Base-by-base conservation (phyloP, 2,888 invertebrate species). In the Orthosia gothica region DNA sequence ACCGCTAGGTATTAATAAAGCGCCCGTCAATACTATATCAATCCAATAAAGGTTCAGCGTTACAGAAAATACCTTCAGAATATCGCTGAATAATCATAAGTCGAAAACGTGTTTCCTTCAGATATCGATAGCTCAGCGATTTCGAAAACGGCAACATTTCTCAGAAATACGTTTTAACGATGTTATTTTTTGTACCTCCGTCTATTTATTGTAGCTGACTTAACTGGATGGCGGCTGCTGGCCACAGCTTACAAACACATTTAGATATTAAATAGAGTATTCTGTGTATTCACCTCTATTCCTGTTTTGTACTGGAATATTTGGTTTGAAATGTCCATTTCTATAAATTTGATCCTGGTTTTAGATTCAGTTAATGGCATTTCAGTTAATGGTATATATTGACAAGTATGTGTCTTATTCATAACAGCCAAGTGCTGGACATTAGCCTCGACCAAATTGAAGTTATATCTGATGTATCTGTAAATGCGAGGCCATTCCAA, bases 41-140 rank as follows among this genome's bases (percentile, higher is more conserved):
- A 73, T 70, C 65, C 70, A 76, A 76, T 76, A 83, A 75, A 73
- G 45, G 63, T 76, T 74, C 74, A 74, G 40, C 45, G 65, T 71
- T 59, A 70, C 58, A 68, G 65, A 84, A 84, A 82, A 70, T 70
- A 81, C 55, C 58, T 57, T 58, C 47, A 59, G 62, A 81, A 74
- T 69, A 69, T 73, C 5, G 85, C 85, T 70, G 75, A 85, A 85
- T 79, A 82, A 84, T 74, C 74, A 69, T 62, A 84, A 84, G 70
- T 77, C 65, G 63, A 47, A 69, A 76, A 82, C 79, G 79, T 84
- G 75, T 84, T 87, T 59, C 76, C 47, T 64, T 49, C 23, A 72
- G 76, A 74, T 69, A 82, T 72, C 66, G 69, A 76, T 58, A 71
- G 59, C 64, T 64, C 62, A 84, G 85, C 79, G 54, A 52, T 87